These are phyloP conservation scores for Pteromalus puparum DNA, from an alignment of 1,140 invertebrate genomes.

Conservation along the genomic window DNA sequence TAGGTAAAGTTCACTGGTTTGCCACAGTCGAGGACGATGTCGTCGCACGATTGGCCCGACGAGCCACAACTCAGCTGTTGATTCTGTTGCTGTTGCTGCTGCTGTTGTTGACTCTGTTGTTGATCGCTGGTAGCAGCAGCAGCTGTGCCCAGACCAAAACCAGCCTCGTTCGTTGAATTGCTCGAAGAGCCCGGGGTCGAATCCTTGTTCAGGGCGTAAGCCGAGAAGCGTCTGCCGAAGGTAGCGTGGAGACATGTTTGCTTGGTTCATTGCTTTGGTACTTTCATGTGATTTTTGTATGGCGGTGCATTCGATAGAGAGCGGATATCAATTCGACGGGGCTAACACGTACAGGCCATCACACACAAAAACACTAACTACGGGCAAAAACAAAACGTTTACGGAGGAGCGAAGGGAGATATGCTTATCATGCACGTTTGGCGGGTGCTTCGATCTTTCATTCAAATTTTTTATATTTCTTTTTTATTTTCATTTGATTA, in stretches of 20 bases:
- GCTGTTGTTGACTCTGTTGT: conserved; percentile 51
- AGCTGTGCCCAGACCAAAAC: not conserved
- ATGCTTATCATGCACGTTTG: not conserved
- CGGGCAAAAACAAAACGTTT: conserved; percentile 72
- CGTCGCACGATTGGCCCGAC: conserved; percentile 73
- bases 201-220: conserved; percentile 68
- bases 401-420: not conserved
- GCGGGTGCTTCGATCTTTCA: not conserved
- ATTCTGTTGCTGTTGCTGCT: conserved; percentile 60
- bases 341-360: conserved; percentile 61
- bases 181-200: not conserved
- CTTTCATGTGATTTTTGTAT: not conserved
- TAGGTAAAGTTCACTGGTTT: conserved; percentile 92
- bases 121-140: conserved; percentile 43
- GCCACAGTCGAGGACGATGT: conserved; percentile 87
- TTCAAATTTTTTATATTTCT: not conserved
- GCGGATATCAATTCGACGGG: not conserved
- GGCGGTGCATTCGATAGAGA: not conserved
- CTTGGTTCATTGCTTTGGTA: not conserved
- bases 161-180: not conserved
- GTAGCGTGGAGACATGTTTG: conserved; percentile 48
- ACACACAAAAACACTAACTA: conserved; percentile 74
- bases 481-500: too few species aligned
- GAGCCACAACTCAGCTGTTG: conserved; percentile 63
- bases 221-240: conserved; percentile 71